Base-by-base conservation (phyloP, 1,140 invertebrate species). In the Hirudo medicinalis region DNA sequence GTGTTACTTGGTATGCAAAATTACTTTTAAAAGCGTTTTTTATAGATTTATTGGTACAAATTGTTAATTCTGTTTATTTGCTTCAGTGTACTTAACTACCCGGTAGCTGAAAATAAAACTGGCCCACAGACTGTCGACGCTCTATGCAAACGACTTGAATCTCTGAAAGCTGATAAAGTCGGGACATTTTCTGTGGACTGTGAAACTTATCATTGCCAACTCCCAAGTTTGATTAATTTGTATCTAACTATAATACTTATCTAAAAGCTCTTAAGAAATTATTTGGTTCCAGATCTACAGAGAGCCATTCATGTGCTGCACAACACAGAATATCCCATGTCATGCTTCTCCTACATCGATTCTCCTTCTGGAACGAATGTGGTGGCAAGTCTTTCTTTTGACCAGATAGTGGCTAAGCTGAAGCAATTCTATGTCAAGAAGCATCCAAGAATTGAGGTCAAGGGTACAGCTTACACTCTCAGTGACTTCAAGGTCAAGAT, bases 401-500 rank as follows among this genome's bases (percentile, higher is more conserved):
- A 96, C 80, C 81, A 94, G 36, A 82, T 97, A 0, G 91, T 97
- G 88, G 84, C 89, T 76, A 94, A 95, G 82, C 86, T 97, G 79
- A 87, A 88, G 2, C 87, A n/a, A 4, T 89, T 92, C 74, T 96
- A 95, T 77, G 87, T 88, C 20, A 94, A 82, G 91, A 94, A 80
- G 88, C 81, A 82, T 11, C 81, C 80, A 43, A 85, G 84, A 78
- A 88, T 92, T 71, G 94, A 97, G 81, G 90, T 90, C 0, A 94
- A 94, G 80, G 94, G 94, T 0, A 89, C 90, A 0, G 85, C 91
- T 67, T 97, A 92, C 82, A 91, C 95, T 81, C 86, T 94, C 36
- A 90, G 88, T 0, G 94, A 98, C 80, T 97, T 98, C 82, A 87
- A 91, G 75, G 88, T 97, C 6, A 97, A 97, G 82, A 84, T 97